These are phyloP conservation scores for Drosophila parvula DNA, from an alignment of 1,140 invertebrate species.

Conservation along the genomic window DNA sequence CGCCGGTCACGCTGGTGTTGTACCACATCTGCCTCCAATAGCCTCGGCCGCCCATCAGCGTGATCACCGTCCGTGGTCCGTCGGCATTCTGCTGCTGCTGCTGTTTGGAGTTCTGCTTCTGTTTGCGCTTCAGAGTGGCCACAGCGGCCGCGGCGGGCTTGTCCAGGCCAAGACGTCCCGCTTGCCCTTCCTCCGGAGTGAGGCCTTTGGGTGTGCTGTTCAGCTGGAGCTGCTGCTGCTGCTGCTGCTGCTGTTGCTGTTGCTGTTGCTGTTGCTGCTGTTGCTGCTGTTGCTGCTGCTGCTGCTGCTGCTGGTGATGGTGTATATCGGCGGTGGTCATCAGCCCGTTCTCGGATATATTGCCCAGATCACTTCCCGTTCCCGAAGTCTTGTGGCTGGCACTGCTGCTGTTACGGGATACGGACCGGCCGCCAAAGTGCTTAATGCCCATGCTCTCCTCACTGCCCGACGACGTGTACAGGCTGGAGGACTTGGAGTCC, in stretches of 20 bases:
- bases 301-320: conserved; percentile 60
- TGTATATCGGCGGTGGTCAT: conserved; percentile 76
- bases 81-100: conserved; percentile 72
- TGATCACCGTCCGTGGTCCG: conserved; percentile 91
- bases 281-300: conserved; percentile 51
- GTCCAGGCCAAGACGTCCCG: conserved; percentile 38
- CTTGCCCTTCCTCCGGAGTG: conserved; percentile 51
- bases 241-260: conserved; percentile 25
- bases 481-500: conserved; percentile 92
- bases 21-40: conserved; percentile 91
- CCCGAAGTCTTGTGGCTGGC: conserved; percentile 87
- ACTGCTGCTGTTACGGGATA: conserved; percentile 89
- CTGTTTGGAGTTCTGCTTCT: conserved; percentile 75
- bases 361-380: conserved; percentile 85
- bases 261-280: conserved; percentile 32
- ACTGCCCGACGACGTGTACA: conserved; percentile 92
- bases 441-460: conserved; percentile 91
- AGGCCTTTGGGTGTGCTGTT: conserved; percentile 43
- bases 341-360: conserved; percentile 83
- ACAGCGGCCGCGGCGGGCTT: conserved; percentile 64
- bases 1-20: conserved; percentile 76
- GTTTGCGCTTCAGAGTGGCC: conserved; percentile 77
- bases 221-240: conserved; percentile 59
- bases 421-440: conserved; percentile 84
- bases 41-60: conserved; percentile 93